These are phyloP conservation scores for Sebastes cheni DNA, from an alignment of 2,797 vertebrate genomes.

Conservation along the genomic window DNA sequence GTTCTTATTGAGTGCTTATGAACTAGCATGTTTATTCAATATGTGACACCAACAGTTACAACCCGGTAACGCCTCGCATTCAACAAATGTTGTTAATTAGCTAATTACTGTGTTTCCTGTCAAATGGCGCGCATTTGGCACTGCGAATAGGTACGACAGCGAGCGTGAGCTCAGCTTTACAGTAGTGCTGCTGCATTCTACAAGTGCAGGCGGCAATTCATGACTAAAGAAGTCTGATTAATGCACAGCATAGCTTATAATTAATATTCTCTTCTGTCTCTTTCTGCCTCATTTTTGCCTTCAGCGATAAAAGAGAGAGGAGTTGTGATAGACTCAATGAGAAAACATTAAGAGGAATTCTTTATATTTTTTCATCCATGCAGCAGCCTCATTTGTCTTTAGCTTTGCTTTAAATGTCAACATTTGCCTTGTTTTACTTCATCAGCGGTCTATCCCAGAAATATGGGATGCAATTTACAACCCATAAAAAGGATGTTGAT, in stretches of 20 bases:
- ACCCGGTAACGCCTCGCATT: constrained; percentile 52
- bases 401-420: constrained; percentile 40
- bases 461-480: constrained; percentile 26
- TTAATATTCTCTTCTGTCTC: constrained; percentile 35
- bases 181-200: constrained; percentile 15
- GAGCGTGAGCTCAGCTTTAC: constrained; percentile 29
- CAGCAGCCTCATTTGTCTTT: constrained; percentile 28
- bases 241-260: constrained; percentile 36
- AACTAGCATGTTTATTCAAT: constrained; percentile 65
- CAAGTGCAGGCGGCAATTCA: constrained; percentile 35
- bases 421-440: constrained; percentile 31
- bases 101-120: constrained; percentile 74
- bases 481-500: constrained; percentile 3
- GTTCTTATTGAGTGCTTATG: constrained; percentile 33
- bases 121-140: constrained; percentile 48
- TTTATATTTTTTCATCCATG: neutral
- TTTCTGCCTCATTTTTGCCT: constrained; percentile 25
- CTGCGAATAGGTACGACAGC: constrained; percentile 52
- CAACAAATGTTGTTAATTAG: constrained; percentile 77
- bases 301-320: constrained; percentile 4
- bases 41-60: constrained; percentile 54
- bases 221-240: constrained; percentile 37
- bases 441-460: constrained; percentile 16
- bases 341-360: constrained; percentile 18
- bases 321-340: constrained; percentile 3